phyloP scores from a whole-genome alignment of 92 coral and sea anemone species.

The Porites cylindrica region DNA sequence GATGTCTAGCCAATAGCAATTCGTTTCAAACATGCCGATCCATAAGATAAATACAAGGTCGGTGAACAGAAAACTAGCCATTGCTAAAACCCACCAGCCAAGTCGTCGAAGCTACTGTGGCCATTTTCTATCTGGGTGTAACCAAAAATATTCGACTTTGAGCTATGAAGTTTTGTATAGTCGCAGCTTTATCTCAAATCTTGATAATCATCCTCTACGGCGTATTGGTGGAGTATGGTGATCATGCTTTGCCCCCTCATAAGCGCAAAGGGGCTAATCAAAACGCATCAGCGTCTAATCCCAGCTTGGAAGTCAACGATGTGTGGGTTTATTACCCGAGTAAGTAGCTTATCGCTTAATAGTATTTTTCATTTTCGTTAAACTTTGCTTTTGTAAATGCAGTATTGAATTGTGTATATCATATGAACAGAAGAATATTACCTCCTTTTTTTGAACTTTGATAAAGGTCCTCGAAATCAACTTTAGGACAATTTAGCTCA shows the following conservation, averaged over 20 bases:
- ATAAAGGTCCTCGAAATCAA: no score
- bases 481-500: no score
- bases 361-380: background rate
- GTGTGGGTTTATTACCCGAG: background rate
- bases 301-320: background rate
- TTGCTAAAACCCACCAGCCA: no score
- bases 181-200: conserved; percentile 62
- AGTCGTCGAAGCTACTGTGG: no score
- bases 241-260: conserved; percentile 60
- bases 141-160: background rate
- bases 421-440: no score
- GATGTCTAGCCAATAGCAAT: background rate
- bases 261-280: background rate
- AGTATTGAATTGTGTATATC: no score
- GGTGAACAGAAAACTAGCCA: background rate
- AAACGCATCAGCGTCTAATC: background rate
- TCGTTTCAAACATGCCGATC: background rate
- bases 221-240: conserved; percentile 71
- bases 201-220: conserved; percentile 70
- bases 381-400: no score
- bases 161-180: conserved; percentile 68
- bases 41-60: background rate
- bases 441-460: no score
- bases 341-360: background rate
- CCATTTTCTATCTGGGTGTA: background rate